A percentile compares a stretch with the other conserved stretches of the same genome.
Evolutionary conservation across 2,888 invertebrate species (phyloP).

Genomic region (Scaptomyza tumidula): DNA sequence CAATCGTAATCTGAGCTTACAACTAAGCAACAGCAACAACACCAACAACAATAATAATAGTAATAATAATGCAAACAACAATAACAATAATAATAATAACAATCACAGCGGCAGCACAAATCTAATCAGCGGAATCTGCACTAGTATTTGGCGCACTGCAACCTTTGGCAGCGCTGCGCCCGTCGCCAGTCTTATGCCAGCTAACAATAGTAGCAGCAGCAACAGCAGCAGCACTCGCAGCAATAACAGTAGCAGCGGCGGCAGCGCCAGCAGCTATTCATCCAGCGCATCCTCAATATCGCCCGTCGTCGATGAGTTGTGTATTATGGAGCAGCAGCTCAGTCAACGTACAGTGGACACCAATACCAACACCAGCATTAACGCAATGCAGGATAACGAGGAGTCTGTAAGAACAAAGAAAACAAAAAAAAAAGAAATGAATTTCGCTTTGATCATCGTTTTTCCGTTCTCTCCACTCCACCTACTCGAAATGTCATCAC

Average conservation of each 20-base stretch:
- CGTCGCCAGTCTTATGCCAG: constrained; percentile 56
- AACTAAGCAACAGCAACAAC: constrained; percentile 51
- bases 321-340: constrained; percentile 57
- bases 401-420: constrained; percentile 75
- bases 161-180: constrained; percentile 77
- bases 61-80: constrained; percentile 39
- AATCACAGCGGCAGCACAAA: constrained; percentile 50
- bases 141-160: constrained; percentile 81
- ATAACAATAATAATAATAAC: constrained; percentile 52
- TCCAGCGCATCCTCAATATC: constrained; percentile 65
- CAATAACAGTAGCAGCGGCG: constrained; percentile 16
- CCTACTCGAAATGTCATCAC: constrained; percentile 47
- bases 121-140: constrained; percentile 75
- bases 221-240: constrained; percentile 37
- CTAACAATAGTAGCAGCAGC: constrained; percentile 39
- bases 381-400: constrained; percentile 58
- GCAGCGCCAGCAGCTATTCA: constrained; percentile 58
- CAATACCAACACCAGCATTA: constrained; percentile 30
- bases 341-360: constrained; percentile 40
- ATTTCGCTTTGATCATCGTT: constrained; percentile 49
- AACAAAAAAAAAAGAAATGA: constrained; percentile 16
- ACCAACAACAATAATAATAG: constrained; percentile 34
- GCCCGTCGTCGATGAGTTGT: constrained; percentile 50
- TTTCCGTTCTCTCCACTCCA: constrained; percentile 49
- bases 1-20: constrained; percentile 77